Conservation (phyloP, 2,888 invertebrate species). For the Phytoseiulus persimilis region DNA sequence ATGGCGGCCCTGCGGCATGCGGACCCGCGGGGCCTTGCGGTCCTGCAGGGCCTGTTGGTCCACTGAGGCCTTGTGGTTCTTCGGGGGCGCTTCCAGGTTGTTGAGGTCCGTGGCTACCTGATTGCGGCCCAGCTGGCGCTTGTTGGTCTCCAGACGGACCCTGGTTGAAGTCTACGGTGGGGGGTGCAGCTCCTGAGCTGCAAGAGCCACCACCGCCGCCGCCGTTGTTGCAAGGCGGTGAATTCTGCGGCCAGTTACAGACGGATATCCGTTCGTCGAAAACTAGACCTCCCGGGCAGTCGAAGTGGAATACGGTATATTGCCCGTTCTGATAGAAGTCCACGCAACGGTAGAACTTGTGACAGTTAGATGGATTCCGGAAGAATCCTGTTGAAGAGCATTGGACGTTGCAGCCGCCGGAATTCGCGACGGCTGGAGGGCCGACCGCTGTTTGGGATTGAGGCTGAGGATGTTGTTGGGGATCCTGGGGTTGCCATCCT, state of each 20-base stretch:
- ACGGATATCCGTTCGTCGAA: constrained; percentile 57
- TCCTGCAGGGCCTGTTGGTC: constrained; percentile 7
- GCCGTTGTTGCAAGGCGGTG: constrained; percentile 63
- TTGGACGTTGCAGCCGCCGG: constrained; percentile 40
- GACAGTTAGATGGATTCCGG: constrained; percentile 44
- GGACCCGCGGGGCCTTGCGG: constrained; percentile 1
- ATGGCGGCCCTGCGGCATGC: not conserved
- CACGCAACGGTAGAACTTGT: constrained; percentile 68
- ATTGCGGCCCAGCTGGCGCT: not conserved
- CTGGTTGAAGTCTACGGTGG: constrained; percentile 36
- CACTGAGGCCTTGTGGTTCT: not conserved
- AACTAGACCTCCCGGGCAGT: constrained; percentile 67
- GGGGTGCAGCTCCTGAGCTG: not conserved
- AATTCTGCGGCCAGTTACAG: constrained; percentile 69
- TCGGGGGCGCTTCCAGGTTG: not conserved
- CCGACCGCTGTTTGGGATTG: constrained; percentile 32
- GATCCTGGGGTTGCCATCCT: constrained; percentile 20
- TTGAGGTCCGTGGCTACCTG: constrained; percentile 26
- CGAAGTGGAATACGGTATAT: constrained; percentile 70
- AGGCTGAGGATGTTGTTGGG: not conserved
- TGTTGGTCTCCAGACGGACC: not conserved
- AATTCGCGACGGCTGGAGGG: constrained; percentile 7
- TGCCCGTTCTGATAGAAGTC: constrained; percentile 67
- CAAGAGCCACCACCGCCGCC: constrained; percentile 17
- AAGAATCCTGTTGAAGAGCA: constrained; percentile 43